A percentile compares a stretch with the other conserved stretches of the same genome.
Evolutionary conservation across 2,113 vertebrate genomes (phyloP).

Genomic region (Marmota flaviventris): DNA sequence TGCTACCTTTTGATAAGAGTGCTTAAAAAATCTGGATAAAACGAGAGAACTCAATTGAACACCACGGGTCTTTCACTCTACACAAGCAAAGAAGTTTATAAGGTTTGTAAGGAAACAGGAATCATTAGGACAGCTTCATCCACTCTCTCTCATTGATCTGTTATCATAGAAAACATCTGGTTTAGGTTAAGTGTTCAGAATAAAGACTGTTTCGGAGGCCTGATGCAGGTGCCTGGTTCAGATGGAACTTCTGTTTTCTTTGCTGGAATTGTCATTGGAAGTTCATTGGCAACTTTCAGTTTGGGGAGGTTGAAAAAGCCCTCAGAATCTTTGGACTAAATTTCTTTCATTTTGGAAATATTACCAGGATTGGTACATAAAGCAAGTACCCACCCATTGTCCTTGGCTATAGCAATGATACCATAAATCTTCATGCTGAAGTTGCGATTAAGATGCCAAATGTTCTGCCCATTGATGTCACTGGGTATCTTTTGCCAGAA

Average conservation of each 20-base stretch:
- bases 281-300: neutral
- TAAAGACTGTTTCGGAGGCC: neutral
- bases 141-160: constrained; percentile 30
- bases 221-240: neutral
- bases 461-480: neutral
- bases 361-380: constrained; percentile 29
- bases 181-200: neutral
- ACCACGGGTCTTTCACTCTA: neutral
- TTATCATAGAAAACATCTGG: constrained; percentile 28
- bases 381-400: constrained; percentile 37
- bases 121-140: neutral
- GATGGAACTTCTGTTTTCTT: neutral
- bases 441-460: constrained; percentile 31
- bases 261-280: neutral
- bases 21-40: constrained; percentile 33
- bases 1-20: constrained; percentile 5
- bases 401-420: neutral
- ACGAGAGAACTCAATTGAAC: neutral
- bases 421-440: constrained; percentile 39
- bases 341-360: constrained; percentile 24
- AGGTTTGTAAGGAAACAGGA: neutral
- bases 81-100: neutral
- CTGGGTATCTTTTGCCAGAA: neutral
- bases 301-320: neutral
- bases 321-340: constrained; percentile 39